Evolutionary conservation across 37 sponge, comb jelly and placozoan genomes (phyloP), one percentile per base, ranked within the genome.

Genomic region (Aplysina aerophoba): DNA sequence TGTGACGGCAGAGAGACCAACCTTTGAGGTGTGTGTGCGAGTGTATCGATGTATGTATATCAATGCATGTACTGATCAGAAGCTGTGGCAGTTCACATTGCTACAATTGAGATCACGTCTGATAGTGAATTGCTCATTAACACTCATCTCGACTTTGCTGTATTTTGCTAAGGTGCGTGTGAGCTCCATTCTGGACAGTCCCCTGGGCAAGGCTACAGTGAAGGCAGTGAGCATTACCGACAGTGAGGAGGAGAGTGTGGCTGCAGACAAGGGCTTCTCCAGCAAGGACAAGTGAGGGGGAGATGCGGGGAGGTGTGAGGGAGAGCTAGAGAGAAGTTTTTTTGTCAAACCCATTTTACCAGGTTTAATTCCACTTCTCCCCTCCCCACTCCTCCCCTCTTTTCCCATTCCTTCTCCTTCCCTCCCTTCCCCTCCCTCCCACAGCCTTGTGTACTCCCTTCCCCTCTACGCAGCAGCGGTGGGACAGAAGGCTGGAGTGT

Each of bases 371-470:
- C n/a, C n/a, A n/a, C n/a, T n/a, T n/a, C n/a, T n/a, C n/a, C n/a
- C n/a, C n/a, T n/a, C n/a, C n/a, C n/a, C n/a, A n/a, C n/a, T n/a
- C n/a, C n/a, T n/a, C n/a, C n/a, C n/a, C n/a, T n/a, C n/a, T n/a
- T n/a, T n/a, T n/a, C n/a, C n/a, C 35, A 31, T 0, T n/a, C 35
- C 0, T 31, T 17, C 71, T 4, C 0, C 30, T 21, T 4, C 78
- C 25, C 19, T 39, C 50, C 22, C n/a, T 36, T 24, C 53, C 50
- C 44, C 35, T 33, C 38, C 53, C 25, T 34, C 16, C 22, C 1
- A 4, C 53, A 91, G 91, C 0, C 25, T 79, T 0, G 40, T 73
- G 0, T 91, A 59, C 73, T 79, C 87, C 33, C 87, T 87, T 24
- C 35, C 77, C 22, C 80, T 91, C 41, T 91, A 66, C 81, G 27